Base-by-base conservation (phyloP, 35 echinoderm and acorn worm genomes). In the Lytechinus pictus region DNA sequence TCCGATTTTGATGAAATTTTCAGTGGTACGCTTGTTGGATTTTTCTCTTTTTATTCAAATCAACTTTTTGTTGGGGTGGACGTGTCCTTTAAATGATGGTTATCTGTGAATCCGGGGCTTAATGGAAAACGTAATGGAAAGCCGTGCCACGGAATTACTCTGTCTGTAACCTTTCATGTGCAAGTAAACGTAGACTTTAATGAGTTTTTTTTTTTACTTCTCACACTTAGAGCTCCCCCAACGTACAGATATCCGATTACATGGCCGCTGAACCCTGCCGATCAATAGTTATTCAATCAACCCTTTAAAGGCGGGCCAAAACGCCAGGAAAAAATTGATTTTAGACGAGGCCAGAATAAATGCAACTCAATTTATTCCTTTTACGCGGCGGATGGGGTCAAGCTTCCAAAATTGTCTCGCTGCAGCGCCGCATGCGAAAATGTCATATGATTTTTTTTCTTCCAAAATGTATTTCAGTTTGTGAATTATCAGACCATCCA, bases 181-280 rank as follows among this genome's bases (percentile, higher is more conserved):
- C 66, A 79, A 24, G 66, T 79, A n/a, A 79, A 79, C 66, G 66
- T n/a, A 79, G 66, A 79, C 66, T 79, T 79, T 79, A 79, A 79
- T 79, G 66, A 79, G 66, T 79, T 79, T 79, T 79, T 79, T 24
- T 24, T 19, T 6, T 79, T 79, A 79, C 66, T 19, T 6, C 21
- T 79, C 16, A 24, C 66, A 79, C 66, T 79, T 79, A 79, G 66
- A 24, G 66, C 66, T 79, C 66, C 66, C 66, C 66, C 66, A 79
- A 79, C 66, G 66, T 24, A 3, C 16, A 16, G 19, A 14, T 79
- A 79, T 79, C 66, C 66, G 66, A 79, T 79, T 79, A 79, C 66
- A 79, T 16, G 66, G 66, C 16, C 66, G n/a, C 66, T 79, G 66
- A 79, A 79, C 66, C 19, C 14, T 7, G 19, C 19, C 66, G 66